Base-by-base conservation (phyloP, 2,797 vertebrate genomes). In the Malacoraja senta region DNA sequence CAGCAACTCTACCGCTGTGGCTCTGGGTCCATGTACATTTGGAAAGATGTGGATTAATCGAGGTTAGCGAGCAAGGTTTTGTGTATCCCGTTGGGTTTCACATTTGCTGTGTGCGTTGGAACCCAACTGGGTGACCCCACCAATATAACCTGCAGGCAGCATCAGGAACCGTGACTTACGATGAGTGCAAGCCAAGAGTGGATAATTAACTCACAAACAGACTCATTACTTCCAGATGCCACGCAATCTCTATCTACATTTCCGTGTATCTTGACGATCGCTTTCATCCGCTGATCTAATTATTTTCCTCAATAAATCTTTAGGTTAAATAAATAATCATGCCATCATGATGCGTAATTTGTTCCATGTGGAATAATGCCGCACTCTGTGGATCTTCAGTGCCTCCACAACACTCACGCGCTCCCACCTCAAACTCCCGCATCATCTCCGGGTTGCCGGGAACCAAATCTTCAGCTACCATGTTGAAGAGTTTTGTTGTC, bases 201-300 rank as follows among this genome's bases (percentile, higher is more conserved):
- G 83, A 86, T 63, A 65, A 86, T 86, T 65, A 86, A 63, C 32
- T 63, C 83, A 65, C 83, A 86, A 86, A 12, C 58, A 63, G 29
- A 86, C 83, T 17, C 15, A 86, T 86, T 86, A 86, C 12, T 32
- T 19, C 6, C 61, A 32, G 83, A 86, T 65, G 58, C 32, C 83
- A 86, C 63, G n/a, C 4, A 65, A 29, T 86, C 15, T 86, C 58
- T n/a, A 86, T 65, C 29, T 63, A 61, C 83, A 65, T 86, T 65
- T n/a, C 63, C 63, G 13, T 86, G 29, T 8, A 58, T 53, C 80
- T 83, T 53, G 26, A 86, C 63, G 6, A 86, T 86, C 29, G 0
- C 58, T 86, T 86, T 65, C 83, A 86, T 86, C 29, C 32, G 61
- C 26, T 65, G 83, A 86, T 32, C 58, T 86, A 65, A 86, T 86